Evolutionary conservation across 2,888 invertebrate genomes (phyloP).

Genomic region (Hyposoter didymator): DNA sequence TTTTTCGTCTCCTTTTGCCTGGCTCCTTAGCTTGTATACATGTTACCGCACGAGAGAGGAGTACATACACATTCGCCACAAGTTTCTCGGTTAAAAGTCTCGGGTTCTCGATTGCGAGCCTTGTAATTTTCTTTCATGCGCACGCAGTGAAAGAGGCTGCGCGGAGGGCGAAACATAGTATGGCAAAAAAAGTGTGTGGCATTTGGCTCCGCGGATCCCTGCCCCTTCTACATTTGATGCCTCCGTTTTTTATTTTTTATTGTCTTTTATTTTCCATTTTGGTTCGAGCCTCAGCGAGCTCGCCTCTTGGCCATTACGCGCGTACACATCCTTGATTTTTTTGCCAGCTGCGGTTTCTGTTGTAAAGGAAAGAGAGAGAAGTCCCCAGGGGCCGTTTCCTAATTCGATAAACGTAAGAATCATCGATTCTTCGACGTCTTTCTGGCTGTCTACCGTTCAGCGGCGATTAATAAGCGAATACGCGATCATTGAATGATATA

Average conservation of each 20-base stretch:
- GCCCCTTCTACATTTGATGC: constrained; percentile 12
- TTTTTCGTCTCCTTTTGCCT: not conserved
- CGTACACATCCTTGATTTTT: constrained; percentile 47
- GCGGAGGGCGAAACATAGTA: constrained; percentile 9
- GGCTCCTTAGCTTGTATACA: constrained; percentile 7
- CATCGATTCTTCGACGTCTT: constrained; percentile 75
- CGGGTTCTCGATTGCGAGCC: constrained; percentile 66
- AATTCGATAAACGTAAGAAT: constrained; percentile 78
- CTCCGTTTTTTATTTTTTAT: constrained; percentile 2
- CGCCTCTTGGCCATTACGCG: constrained; percentile 50
- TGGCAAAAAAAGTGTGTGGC: constrained; percentile 41
- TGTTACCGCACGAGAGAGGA: constrained; percentile 23
- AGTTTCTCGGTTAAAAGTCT: constrained; percentile 55
- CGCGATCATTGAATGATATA: not conserved
- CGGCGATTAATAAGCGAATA: not conserved
- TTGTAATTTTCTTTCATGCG: constrained; percentile 71
- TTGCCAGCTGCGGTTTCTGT: not conserved
- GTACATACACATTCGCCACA: constrained; percentile 24
- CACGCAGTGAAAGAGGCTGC: constrained; percentile 19
- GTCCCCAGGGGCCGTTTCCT: constrained; percentile 68
- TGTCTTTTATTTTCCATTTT: constrained; percentile 49
- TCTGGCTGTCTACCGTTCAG: constrained; percentile 55
- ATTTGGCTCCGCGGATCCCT: constrained; percentile 32
- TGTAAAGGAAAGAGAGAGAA: constrained; percentile 49
- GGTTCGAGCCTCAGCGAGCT: constrained; percentile 34